These are phyloP conservation scores for Troilus luridus DNA, from an alignment of 2,888 invertebrate genomes.

Conservation along the genomic window DNA sequence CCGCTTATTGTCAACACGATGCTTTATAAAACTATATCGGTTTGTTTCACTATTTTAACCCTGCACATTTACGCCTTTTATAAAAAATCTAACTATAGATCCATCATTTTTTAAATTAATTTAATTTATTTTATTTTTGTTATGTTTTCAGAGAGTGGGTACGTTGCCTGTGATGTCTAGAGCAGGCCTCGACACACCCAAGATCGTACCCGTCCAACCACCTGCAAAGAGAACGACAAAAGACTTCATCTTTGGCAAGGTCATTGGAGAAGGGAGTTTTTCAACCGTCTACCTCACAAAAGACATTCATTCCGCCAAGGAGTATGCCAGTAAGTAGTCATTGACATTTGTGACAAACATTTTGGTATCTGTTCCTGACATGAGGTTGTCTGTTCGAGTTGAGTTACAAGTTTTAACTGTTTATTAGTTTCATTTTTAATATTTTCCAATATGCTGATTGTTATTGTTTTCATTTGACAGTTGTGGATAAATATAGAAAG, in stretches of 20 bases:
- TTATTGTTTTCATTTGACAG: too few species aligned
- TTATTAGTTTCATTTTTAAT: too few species aligned
- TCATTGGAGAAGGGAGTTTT: constrained; percentile 97
- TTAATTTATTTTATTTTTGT: constrained; percentile 24
- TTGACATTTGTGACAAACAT: neutral
- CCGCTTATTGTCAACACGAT: neutral
- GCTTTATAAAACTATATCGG: neutral
- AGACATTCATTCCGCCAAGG: constrained; percentile 89
- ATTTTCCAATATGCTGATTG: too few species aligned
- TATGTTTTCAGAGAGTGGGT: constrained; percentile 64
- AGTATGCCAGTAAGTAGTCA: constrained; percentile 90
- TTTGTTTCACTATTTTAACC: neutral
- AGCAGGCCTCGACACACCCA: constrained; percentile 60
- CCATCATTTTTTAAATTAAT: neutral
- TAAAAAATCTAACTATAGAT: neutral
- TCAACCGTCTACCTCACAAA: constrained; percentile 95
- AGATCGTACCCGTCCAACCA: constrained; percentile 66
- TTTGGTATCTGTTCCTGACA: too few species aligned
- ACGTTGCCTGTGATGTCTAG: constrained; percentile 64
- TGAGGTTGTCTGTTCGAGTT: too few species aligned
- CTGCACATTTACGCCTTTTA: neutral
- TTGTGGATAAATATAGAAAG: too few species aligned
- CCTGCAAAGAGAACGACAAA: constrained; percentile 81
- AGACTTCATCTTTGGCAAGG: constrained; percentile 95
- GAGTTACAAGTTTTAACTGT: too few species aligned